These are phyloP conservation scores for Eutolmus rufibarbis DNA, from an alignment of 2,888 invertebrate species.

Conservation along the genomic window DNA sequence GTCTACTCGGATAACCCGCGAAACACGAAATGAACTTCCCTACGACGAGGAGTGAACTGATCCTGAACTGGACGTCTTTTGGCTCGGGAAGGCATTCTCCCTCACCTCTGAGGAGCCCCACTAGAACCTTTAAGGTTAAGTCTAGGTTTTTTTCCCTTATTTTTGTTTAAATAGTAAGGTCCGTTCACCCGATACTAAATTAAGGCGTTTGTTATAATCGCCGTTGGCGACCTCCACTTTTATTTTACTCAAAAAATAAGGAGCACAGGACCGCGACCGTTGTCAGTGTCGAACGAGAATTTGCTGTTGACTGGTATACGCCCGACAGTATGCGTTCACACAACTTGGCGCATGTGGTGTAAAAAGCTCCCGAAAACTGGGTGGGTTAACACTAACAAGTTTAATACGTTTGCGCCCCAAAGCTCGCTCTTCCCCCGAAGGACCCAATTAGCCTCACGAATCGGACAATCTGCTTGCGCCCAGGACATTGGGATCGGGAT, in stretches of 20 bases:
- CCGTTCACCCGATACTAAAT: neutral
- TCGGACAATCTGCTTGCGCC: neutral
- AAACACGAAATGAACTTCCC: constrained; percentile 18
- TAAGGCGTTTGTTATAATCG: constrained; percentile 10
- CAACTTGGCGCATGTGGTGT: constrained; percentile 44
- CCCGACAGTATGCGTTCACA: constrained; percentile 46
- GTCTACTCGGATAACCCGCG: neutral
- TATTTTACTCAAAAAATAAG: neutral
- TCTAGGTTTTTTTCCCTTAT: neutral
- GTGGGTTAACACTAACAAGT: constrained; percentile 15
- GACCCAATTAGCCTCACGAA: constrained; percentile 5
- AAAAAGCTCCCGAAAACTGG: neutral
- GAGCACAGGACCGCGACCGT: constrained; percentile 40
- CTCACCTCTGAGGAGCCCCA: neutral
- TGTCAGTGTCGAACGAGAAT: constrained; percentile 45
- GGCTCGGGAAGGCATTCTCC: neutral
- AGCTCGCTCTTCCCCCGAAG: neutral
- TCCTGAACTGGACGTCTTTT: neutral
- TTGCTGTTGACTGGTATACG: constrained; percentile 48
- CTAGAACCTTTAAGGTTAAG: neutral
- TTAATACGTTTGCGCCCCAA: neutral
- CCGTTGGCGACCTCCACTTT: neutral
- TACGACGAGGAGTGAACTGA: neutral
- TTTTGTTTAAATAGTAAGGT: neutral
- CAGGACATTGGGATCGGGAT: neutral